These are phyloP conservation scores for Drepana falcataria DNA, from an alignment of 2,888 invertebrate species.

Conservation along the genomic window DNA sequence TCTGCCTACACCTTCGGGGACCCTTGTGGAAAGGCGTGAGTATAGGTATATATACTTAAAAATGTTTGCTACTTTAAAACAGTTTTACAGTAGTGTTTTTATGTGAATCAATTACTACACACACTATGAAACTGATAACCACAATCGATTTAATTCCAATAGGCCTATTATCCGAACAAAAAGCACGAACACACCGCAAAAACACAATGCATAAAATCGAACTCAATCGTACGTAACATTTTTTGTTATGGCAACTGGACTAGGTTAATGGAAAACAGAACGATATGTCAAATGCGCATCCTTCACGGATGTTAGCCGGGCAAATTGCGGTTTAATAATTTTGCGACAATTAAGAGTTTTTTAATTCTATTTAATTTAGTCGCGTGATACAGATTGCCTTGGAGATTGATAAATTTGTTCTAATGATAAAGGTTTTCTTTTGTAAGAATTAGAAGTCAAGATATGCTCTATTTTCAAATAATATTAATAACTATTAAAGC, in stretches of 20 bases:
- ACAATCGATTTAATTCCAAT: not conserved
- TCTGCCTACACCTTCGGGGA: no score
- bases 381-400: no score
- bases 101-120: no score
- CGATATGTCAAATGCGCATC: not conserved
- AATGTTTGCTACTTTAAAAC: no score
- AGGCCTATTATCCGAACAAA: not conserved
- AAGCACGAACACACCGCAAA: not conserved
- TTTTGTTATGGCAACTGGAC: conserved; percentile 1
- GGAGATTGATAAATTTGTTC: no score
- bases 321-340: not conserved
- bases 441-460: no score
- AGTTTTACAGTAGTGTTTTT: no score
- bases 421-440: no score
- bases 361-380: not conserved
- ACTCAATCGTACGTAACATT: not conserved
- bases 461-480: no score
- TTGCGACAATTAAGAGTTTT: not conserved
- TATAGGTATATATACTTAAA: no score
- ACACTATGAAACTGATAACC: not conserved
- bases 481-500: no score
- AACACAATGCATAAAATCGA: not conserved
- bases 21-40: no score
- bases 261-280: not conserved
- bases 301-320: not conserved